A percentile compares a stretch with the other conserved stretches of the same genome.
Evolutionary conservation across 92 coral and sea anemone species (phyloP).

Genomic region (Phenganax subtilis): DNA sequence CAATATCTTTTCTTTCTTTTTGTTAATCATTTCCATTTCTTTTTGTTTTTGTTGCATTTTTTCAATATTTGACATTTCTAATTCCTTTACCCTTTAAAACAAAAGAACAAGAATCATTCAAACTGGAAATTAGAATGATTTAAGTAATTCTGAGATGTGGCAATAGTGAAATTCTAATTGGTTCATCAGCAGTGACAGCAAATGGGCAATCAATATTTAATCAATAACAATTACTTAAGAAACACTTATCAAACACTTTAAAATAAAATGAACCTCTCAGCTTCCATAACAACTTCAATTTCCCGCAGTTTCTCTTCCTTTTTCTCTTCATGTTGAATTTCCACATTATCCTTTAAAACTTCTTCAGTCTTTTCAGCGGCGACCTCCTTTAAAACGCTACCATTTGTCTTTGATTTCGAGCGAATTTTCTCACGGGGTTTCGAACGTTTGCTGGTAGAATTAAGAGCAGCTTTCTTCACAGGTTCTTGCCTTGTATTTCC

Average conservation of each 20-base stretch:
- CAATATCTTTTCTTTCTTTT: slow-evolving; percentile 72
- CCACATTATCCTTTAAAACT: slow-evolving; percentile 20
- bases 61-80: slow-evolving; percentile 74
- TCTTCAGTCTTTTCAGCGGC: slow-evolving; percentile 39
- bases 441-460: slow-evolving; percentile 50
- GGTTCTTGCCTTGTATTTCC: slow-evolving; percentile 40
- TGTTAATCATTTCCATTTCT: slow-evolving; percentile 88
- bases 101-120: not conserved
- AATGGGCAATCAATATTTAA: no score
- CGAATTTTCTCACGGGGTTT: slow-evolving; percentile 77
- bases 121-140: not conserved
- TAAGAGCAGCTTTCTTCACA: slow-evolving; percentile 47
- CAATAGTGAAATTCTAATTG: not conserved
- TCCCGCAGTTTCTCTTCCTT: slow-evolving; percentile 28
- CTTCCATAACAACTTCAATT: slow-evolving; percentile 62
- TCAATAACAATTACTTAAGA: no score
- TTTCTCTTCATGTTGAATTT: slow-evolving; percentile 15
- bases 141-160: not conserved
- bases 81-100: slow-evolving; percentile 64
- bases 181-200: not conserved
- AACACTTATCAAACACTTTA: no score
- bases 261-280: slow-evolving; percentile 51
- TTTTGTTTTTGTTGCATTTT: slow-evolving; percentile 94
- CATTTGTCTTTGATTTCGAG: slow-evolving; percentile 32
- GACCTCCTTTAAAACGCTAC: not conserved